Evolutionary conservation across 2,797 vertebrate species (phyloP).

Genomic region (Microchirus variegatus): DNA sequence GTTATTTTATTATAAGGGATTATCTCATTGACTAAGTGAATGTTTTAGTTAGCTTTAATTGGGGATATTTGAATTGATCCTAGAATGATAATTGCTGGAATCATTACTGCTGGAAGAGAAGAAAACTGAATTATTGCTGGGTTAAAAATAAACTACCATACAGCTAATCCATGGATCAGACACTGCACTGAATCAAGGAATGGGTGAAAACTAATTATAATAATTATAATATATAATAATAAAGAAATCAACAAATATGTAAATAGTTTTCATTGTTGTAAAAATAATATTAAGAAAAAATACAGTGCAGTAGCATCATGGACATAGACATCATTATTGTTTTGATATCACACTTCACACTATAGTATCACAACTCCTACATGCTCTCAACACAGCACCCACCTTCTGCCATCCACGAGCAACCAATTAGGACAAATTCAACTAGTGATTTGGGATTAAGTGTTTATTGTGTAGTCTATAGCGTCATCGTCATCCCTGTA

Average conservation of each 20-base stretch:
- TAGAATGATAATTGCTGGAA: background rate
- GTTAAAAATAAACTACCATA: no score
- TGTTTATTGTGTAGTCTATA: background rate
- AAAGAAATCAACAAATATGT: background rate
- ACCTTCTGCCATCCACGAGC: no score
- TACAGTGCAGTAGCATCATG: background rate
- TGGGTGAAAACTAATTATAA: background rate
- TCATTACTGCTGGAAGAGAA: no score
- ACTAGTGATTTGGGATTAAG: background rate
- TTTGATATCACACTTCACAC: background rate
- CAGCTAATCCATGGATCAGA: no score
- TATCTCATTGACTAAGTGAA: no score
- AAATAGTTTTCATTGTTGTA: background rate
- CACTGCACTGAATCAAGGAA: no score
- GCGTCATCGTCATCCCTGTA: background rate
- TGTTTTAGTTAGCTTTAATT: no score
- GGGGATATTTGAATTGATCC: background rate
- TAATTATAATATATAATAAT: no score
- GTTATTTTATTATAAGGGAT: background rate
- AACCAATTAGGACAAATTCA: background rate
- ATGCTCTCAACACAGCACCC: background rate
- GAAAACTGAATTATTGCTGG: no score
- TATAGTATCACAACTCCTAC: background rate
- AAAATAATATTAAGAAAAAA: no score
- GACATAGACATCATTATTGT: background rate